These are phyloP conservation scores for Erinaceus europaeus DNA, from an alignment of 2,113 vertebrate genomes.

Conservation along the genomic window DNA sequence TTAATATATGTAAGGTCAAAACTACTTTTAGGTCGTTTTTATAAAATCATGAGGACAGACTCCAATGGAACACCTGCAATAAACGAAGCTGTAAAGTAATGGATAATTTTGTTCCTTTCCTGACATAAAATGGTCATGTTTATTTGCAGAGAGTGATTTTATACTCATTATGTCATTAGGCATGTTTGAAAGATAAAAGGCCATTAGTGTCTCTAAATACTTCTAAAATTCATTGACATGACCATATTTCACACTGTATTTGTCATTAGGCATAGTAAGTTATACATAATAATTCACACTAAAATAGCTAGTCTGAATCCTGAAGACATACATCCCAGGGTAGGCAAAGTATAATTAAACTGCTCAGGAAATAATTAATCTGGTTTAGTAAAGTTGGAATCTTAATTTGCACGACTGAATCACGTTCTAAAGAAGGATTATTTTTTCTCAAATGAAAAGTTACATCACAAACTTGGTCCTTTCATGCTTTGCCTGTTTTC, in stretches of 20 bases:
- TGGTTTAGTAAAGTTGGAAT: conserved; percentile 27
- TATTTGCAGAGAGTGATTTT: conserved; percentile 45
- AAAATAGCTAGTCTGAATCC: neutral
- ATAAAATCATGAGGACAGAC: neutral
- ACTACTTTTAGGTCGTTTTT: neutral
- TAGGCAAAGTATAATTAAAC: neutral
- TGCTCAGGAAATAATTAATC: neutral
- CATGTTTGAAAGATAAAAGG: conserved; percentile 42
- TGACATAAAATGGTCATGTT: conserved; percentile 33
- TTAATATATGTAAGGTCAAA: neutral
- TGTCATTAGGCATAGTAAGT: neutral
- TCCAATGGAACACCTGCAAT: neutral
- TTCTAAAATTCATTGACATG: conserved; percentile 8
- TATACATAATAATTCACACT: neutral
- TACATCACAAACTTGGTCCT: neutral
- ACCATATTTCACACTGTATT: neutral
- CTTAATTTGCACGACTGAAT: too few relatives aligned
- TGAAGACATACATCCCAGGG: neutral
- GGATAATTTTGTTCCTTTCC: conserved; percentile 24
- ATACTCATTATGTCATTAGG: conserved; percentile 53
- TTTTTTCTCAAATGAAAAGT: conserved; percentile 29
- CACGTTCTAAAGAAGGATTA: conserved; percentile 58
- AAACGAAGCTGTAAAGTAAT: neutral
- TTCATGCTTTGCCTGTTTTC: conserved; percentile 25
- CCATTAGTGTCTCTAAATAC: neutral